These are phyloP conservation scores for Pluvianellus socialis DNA, from an alignment of 2,113 vertebrate species.

Conservation along the genomic window DNA sequence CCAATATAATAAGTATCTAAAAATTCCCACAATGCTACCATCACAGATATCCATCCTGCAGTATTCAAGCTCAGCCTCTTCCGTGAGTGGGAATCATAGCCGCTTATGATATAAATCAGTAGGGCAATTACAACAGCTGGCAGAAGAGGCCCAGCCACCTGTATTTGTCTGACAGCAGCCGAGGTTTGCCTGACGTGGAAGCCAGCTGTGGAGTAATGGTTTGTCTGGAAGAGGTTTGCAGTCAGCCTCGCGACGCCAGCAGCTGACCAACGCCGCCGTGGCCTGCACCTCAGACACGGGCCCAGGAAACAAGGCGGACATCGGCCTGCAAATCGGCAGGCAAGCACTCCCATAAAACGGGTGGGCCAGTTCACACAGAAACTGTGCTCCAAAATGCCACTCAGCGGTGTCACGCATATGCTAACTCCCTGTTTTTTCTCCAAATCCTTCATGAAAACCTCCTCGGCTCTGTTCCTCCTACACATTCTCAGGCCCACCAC, in stretches of 20 bases:
- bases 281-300: fast-evolving
- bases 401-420: fast-evolving
- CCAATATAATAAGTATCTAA: not conserved
- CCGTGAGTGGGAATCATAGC: not conserved
- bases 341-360: fast-evolving
- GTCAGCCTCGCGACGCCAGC: fast-evolving
- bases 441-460: not conserved
- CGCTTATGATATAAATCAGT: fast-evolving
- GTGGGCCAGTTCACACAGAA: fast-evolving
- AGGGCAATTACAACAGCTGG: not conserved
- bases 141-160: not conserved
- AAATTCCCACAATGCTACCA: not conserved
- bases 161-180: not conserved
- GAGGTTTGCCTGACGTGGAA: fast-evolving
- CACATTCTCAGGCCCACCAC: fast-evolving
- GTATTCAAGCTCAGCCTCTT: not conserved
- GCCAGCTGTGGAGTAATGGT: not conserved
- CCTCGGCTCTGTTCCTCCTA: too few species aligned
- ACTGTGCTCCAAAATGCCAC: not conserved
- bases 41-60: not conserved
- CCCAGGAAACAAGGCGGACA: fast-evolving
- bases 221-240: not conserved
- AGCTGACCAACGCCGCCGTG: too few species aligned
- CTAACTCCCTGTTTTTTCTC: fast-evolving
- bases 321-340: too few species aligned